These are phyloP conservation scores for Verasper variegatus DNA, from an alignment of 2,113 vertebrate genomes.

Conservation along the genomic window DNA sequence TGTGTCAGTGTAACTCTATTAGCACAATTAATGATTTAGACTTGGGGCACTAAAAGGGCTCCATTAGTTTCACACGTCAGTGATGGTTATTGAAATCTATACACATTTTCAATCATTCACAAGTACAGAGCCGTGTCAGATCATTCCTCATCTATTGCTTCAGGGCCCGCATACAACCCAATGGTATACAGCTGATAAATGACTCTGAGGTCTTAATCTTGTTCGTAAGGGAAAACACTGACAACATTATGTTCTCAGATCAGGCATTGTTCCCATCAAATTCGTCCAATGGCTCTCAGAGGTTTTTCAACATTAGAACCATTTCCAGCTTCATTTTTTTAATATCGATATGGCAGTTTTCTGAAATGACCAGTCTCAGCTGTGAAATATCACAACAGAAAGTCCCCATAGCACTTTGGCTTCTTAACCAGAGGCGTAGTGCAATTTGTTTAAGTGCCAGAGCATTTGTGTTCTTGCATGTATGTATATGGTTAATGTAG, in stretches of 20 bases:
- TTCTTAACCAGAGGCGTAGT: background rate
- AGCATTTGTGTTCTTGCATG: background rate
- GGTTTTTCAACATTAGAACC: background rate
- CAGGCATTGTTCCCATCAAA: constrained; percentile 8
- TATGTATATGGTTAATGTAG: too few species aligned
- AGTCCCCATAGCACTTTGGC: background rate
- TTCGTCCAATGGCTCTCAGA: background rate
- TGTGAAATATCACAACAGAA: too few species aligned
- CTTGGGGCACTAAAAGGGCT: constrained; percentile 44
- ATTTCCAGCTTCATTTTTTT: background rate
- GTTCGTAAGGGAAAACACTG: constrained; percentile 15
- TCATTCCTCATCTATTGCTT: constrained; percentile 36
- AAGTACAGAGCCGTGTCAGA: constrained; percentile 5
- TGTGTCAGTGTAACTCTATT: constrained; percentile 53
- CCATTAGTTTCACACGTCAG: constrained; percentile 59
- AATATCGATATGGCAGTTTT: background rate
- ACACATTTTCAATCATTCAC: constrained; percentile 39
- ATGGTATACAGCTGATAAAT: constrained; percentile 30
- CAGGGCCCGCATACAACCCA: background rate
- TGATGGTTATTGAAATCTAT: constrained; percentile 66
- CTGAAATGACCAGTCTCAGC: background rate
- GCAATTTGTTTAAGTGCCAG: background rate
- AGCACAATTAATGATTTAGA: constrained; percentile 52
- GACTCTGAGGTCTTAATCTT: constrained; percentile 12
- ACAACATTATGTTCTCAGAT: constrained; percentile 11